Evolutionary conservation across 2,113 vertebrate genomes (phyloP), one percentile per base, ranked within the genome.

Genomic region (Chaenocephalus aceratus): DNA sequence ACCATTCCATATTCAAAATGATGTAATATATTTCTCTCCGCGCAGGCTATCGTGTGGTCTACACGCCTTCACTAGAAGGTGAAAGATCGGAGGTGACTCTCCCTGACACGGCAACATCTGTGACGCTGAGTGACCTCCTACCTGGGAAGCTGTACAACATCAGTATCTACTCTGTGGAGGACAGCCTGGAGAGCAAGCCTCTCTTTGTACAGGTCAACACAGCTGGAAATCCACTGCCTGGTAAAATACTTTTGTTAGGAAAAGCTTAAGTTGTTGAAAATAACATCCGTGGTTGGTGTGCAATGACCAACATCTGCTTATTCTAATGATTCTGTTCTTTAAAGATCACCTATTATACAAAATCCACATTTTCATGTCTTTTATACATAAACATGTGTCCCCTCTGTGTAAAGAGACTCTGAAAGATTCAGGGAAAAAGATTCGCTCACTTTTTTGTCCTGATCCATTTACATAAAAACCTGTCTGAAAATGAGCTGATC

Each of bases 81-180:
- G 95, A 96, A 75, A 99, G 97, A 94, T 98, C 97, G 0, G 98
- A 99, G 84, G 95, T 99, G 77, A 99, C 87, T 78, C 96, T 99
- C 18, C 97, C 98, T 0, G 95, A 98, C 51, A 97, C 97, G 0
- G 96, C 96, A 3, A 97, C 96, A 34, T 98, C 97, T 0, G 97
- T 99, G 53, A 99, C 97, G 0, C 95, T 99, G 80, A 97, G 96
- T 63, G 97, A 99, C 93, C 91, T 99, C 34, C 94, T 90, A 16
- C 98, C 98, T 0, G 98, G 98, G 0, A 93, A 94, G 63, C 89
- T 95, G 77, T 99, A 99, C 90, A 99, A 99, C 91, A 97, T 99
- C 91, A 99, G 96, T 12, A 99, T 99, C 87, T 99, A 96, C 0
- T 95, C 98, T 0, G 97, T 99, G 85, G 98, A 99, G 79, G 97